Conservation (phyloP, 2,113 vertebrate species). For the Callopanchax toddi region DNA sequence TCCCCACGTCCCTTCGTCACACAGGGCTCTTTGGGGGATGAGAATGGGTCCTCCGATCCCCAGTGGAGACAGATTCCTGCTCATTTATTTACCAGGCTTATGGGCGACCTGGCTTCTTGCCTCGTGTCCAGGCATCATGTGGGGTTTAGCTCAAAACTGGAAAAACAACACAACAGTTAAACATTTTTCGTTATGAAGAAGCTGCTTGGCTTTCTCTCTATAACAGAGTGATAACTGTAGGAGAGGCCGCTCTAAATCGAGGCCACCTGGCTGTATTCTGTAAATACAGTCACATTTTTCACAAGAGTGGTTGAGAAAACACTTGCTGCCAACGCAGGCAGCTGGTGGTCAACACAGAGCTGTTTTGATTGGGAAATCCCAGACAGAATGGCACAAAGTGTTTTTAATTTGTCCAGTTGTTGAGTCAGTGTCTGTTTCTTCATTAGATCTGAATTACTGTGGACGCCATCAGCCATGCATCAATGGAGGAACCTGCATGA, state of each 20-base stretch:
- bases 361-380: constrained; percentile 43
- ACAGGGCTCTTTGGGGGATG: constrained; percentile 73
- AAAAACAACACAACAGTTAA: neutral
- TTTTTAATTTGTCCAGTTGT: too few species aligned
- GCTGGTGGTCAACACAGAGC: constrained; percentile 40
- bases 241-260: neutral
- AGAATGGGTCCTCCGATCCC: constrained; percentile 63
- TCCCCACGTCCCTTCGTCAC: constrained; percentile 58
- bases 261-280: neutral
- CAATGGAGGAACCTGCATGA: constrained; percentile 95
- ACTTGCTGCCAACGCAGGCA: constrained; percentile 57
- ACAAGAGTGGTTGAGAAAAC: constrained; percentile 52
- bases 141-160: constrained; percentile 6
- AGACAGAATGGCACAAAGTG: constrained; percentile 1
- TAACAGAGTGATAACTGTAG: neutral
- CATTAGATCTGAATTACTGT: constrained; percentile 94
- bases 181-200: neutral
- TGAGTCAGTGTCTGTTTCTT: too few species aligned
- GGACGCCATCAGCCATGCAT: constrained; percentile 92
- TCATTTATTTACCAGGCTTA: constrained; percentile 79
- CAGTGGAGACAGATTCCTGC: constrained; percentile 67
- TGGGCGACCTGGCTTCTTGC: constrained; percentile 48
- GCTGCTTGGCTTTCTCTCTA: too few species aligned
- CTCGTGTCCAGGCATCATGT: constrained; percentile 27
- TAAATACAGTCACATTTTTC: constrained; percentile 27